A percentile compares a stretch with the other conserved stretches of the same genome.
These are phyloP conservation scores for Thalassarche chlororhynchos DNA, from an alignment of 2,113 vertebrate species.

Conservation along the genomic window DNA sequence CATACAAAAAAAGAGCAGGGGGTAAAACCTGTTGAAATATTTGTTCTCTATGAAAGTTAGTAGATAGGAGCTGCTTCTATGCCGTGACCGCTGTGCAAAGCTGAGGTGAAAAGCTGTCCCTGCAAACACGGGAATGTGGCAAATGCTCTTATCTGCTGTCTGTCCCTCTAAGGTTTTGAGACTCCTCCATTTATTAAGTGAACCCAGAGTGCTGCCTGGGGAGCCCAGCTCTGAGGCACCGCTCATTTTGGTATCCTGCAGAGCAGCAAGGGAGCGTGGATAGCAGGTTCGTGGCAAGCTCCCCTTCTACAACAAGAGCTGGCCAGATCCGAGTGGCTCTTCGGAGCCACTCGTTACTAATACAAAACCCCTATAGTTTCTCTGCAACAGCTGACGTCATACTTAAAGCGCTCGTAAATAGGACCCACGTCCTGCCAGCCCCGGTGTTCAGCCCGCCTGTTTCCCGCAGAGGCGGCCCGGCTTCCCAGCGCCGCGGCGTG, in stretches of 20 bases:
- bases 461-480: no score
- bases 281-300: no score
- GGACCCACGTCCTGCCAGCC: no score
- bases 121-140: neutral
- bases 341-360: neutral
- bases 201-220: neutral
- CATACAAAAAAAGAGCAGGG: fast-evolving
- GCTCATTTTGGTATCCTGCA: neutral
- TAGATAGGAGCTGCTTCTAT: neutral
- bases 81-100: neutral
- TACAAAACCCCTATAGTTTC: fast-evolving
- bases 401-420: no score
- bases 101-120: neutral
- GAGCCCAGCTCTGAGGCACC: no score
- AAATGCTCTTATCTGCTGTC: neutral
- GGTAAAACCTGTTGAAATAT: neutral
- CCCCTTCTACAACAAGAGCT: no score
- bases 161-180: neutral
- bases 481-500: neutral
- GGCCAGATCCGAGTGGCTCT: no score
- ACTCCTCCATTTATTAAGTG: no score
- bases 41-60: fast-evolving
- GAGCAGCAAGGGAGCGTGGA: neutral
- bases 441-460: no score
- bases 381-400: neutral